A percentile compares a stretch with the other conserved stretches of the same genome.
Evolutionary conservation across 2,113 vertebrate genomes (phyloP).

Genomic region (Notarius lentiginosus): DNA sequence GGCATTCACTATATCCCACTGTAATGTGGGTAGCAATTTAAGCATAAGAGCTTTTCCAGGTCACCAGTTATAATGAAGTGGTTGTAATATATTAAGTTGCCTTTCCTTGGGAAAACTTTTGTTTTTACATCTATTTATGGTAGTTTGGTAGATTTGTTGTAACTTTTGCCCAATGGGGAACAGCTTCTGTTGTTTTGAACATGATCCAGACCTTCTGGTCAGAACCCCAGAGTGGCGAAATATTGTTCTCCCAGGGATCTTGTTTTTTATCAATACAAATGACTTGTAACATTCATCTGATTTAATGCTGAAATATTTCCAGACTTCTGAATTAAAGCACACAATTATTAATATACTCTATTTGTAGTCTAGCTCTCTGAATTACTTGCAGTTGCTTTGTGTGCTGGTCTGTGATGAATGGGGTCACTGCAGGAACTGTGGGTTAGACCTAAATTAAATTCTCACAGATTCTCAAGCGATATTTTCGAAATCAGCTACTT

Average conservation of each 20-base stretch:
- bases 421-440: not conserved
- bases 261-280: not conserved
- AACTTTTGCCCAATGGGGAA: not conserved
- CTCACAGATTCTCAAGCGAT: not conserved
- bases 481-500: not conserved
- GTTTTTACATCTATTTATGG: constrained; percentile 6
- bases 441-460: not conserved
- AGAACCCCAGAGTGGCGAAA: not conserved
- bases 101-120: constrained; percentile 4
- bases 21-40: not conserved
- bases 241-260: not conserved
- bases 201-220: constrained; percentile 11
- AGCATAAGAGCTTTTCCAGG: constrained; percentile 9
- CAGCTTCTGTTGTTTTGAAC: not conserved
- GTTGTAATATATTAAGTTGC: constrained; percentile 14
- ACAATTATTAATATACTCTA: not conserved
- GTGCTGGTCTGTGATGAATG: not conserved
- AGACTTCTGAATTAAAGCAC: not conserved
- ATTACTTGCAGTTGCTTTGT: not conserved
- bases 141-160: constrained; percentile 6
- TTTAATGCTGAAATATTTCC: not conserved
- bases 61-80: not conserved
- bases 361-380: constrained; percentile 10
- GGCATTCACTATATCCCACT: not conserved
- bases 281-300: not conserved